Base-by-base conservation (phyloP, 2,113 vertebrate species). In the Podiceps cristatus region DNA sequence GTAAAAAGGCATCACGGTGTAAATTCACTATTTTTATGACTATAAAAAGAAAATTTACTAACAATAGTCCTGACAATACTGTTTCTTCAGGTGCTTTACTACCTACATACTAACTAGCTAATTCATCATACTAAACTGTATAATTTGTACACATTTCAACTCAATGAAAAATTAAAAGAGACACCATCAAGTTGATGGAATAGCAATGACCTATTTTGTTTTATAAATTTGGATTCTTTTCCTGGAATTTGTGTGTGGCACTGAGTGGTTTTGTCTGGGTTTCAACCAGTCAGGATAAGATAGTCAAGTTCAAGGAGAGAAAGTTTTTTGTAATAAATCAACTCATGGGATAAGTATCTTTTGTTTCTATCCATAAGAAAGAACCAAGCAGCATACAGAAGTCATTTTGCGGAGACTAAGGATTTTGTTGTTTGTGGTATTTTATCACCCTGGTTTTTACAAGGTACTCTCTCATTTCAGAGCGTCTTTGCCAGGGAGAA, bases 391-490 rank as follows among this genome's bases (percentile, higher is more conserved):
- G 10, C 62, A 55, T 63, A 37, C 20, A 59, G 52, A 88, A 71
- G 5, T 47, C 13, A 31, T 88, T 88, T 62, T 49, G 35, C 12
- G 5, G 62, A 91, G 7, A 16, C 47, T 71, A 49, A 85, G 13
- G 7, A 8, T 15, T 58, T 77, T 79, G 50, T 58, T 52, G 4
- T 66, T 89, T 69, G 23, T 18, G 22, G n/a, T 73, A 25, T 71
- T 91, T 80, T 77, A 42, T 58, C 8, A 25, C 31, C 8, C 8
- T 22, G 27, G 0, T 45, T 55, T 81, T 94, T 35, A 95, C 71
- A 69, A 91, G 45, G 10, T 71, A 6, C 49, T 69, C 63, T 77
- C 56, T 95, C 37, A 86, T 96, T 98, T 98, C 98, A 98, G 98
- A 97, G 88, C 94, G 56, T 47, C 35, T 77, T 81, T 96, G 97